Evolutionary conservation across 2,113 vertebrate genomes (phyloP).

Genomic region (Suncus etruscus): DNA sequence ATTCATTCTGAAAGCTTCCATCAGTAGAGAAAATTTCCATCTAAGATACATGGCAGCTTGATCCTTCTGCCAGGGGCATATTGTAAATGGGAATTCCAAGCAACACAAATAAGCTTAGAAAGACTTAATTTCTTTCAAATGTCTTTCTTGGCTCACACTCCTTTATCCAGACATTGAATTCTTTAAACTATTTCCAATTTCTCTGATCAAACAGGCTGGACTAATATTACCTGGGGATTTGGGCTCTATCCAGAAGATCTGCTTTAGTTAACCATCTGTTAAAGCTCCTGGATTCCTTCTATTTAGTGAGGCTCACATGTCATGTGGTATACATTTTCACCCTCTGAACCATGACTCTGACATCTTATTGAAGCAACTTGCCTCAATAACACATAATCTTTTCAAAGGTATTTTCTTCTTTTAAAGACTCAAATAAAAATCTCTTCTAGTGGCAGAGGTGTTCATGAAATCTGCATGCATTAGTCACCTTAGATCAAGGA

Average conservation of each 20-base stretch:
- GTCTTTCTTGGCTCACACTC: slow-evolving; percentile 50
- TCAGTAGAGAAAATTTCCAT: slow-evolving; percentile 62
- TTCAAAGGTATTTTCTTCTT: slow-evolving; percentile 67
- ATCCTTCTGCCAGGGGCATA: slow-evolving; percentile 47
- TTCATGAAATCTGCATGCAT: slow-evolving; percentile 43
- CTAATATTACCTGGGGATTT: slow-evolving; percentile 54
- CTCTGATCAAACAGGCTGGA: slow-evolving; percentile 55
- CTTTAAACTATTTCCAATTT: slow-evolving; percentile 65
- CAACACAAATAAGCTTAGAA: slow-evolving; percentile 60
- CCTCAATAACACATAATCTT: slow-evolving; percentile 63
- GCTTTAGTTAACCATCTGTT: slow-evolving; percentile 64
- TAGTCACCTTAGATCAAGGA: neutral
- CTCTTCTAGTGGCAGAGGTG: neutral
- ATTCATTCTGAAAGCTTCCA: slow-evolving; percentile 53
- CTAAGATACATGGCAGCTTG: slow-evolving; percentile 37
- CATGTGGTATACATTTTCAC: neutral
- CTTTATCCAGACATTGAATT: slow-evolving; percentile 62
- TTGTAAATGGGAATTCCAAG: slow-evolving; percentile 71
- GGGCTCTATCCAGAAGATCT: slow-evolving; percentile 39
- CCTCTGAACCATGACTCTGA: slow-evolving; percentile 54
- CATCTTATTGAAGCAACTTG: slow-evolving; percentile 72
- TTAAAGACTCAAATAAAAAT: slow-evolving; percentile 62
- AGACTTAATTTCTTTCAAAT: slow-evolving; percentile 72
- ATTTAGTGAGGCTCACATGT: slow-evolving; percentile 15
- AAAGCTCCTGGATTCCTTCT: slow-evolving; percentile 20